Base-by-base conservation (phyloP, 2,888 invertebrate genomes). In the Elysia crispata region DNA sequence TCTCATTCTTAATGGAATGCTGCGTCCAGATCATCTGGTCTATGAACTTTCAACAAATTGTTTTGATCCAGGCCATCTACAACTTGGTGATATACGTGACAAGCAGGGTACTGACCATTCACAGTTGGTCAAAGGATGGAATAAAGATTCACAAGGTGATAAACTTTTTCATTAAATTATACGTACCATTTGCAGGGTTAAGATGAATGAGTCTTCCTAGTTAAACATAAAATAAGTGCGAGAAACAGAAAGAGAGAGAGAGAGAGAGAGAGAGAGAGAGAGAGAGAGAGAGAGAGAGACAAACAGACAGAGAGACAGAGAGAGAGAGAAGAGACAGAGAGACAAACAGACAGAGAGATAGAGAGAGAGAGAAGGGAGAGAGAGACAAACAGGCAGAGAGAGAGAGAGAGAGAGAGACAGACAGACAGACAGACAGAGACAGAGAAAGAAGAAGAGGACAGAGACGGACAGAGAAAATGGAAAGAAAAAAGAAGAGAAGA, bases 361-460 rank as follows among this genome's bases (percentile, higher is more conserved):
- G 70, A 67, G 69, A 70, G 77, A 49, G 70, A 57, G 57, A 31
- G 70, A 57, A 50, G 70, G 41, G 70, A 70, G 20, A 70, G 70
- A 70, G 20, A 70, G 70, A 70, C 15, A 70, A 25, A 67, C 31
- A 57, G 28, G 49, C 54, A 57, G 28, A 49, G 30, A 30, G 50
- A 23, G 62, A 33, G 28, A 30, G 23, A 62, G 20, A 33, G 15
- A 30, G 23, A 57, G 57, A 57, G 18, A 57, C 15, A 74, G 30
- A 30, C 31, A 62, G 76, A 76, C 31, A 76, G 76, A 76, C n/a
- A 76, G 64, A 76, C 23, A 64, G 64, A 64, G n/a, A 64, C 62
- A 64, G n/a, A 62, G 64, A 76, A 20, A 64, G 76, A 64, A 18
- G 5, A 33, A 33, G 13, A 74, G 74, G 31, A 30, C 62, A 64